phyloP scores from a whole-genome alignment of 1,140 invertebrate genomes.

The Neoseiulus cucumeris region DNA sequence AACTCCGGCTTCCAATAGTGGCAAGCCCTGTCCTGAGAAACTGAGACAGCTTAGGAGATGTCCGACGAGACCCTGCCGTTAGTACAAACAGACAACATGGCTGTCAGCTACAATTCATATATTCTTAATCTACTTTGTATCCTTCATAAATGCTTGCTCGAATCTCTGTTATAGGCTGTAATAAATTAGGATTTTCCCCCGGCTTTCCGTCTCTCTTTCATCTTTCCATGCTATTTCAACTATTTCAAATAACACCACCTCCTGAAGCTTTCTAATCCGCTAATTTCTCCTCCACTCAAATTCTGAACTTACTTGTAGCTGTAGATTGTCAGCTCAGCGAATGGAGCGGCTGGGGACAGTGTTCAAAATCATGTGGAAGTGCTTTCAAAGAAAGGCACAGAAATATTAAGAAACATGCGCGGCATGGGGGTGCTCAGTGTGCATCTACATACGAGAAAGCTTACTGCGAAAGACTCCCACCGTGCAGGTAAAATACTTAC shows the following conservation, averaged over 20 bases:
- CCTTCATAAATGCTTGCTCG: background rate
- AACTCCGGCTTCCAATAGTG: too few species aligned
- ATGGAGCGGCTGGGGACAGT: background rate
- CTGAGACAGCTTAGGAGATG: too few species aligned
- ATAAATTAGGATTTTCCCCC: background rate
- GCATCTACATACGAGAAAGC: background rate
- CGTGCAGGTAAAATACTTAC: background rate
- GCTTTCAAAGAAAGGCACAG: background rate
- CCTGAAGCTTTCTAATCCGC: background rate
- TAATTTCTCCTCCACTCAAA: background rate
- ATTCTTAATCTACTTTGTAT: background rate
- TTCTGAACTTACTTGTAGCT: background rate
- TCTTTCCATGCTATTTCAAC: background rate
- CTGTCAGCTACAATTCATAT: background rate
- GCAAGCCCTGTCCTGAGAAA: too few species aligned
- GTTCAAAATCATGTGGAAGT: background rate
- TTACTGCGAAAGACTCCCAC: background rate
- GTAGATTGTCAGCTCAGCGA: constrained; percentile 2
- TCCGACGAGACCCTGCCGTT: too few species aligned
- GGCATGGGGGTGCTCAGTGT: background rate
- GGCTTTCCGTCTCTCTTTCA: background rate
- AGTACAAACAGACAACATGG: too few species aligned
- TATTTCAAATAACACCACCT: background rate
- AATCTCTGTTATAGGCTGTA: background rate
- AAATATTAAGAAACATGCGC: background rate